Evolutionary conservation across 2,888 invertebrate species (phyloP).

Genomic region (Yponomeuta malinellus): DNA sequence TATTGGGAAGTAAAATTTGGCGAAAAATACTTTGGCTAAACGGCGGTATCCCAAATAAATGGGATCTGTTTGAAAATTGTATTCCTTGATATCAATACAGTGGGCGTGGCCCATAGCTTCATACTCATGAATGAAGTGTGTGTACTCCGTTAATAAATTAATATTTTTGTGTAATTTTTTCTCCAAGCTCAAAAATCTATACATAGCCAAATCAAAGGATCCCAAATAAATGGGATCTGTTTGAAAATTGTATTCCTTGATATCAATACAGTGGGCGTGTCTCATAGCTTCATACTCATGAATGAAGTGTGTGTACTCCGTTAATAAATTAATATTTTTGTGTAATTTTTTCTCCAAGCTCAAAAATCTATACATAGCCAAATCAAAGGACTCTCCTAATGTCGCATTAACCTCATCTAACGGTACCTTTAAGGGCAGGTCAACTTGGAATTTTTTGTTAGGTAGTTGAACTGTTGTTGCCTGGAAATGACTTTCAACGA

Average conservation of each 20-base stretch:
- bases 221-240: slow-evolving; percentile 7
- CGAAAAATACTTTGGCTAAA: no score
- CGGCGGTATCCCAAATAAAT: background rate
- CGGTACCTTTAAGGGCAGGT: background rate
- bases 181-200: slow-evolving; percentile 11
- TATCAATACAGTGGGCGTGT: background rate
- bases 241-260: background rate
- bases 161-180: slow-evolving; percentile 8
- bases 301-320: slow-evolving; percentile 11
- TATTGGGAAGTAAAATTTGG: no score
- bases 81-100: background rate
- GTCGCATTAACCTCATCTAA: background rate
- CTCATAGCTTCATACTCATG: slow-evolving; percentile 9
- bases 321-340: slow-evolving; percentile 9
- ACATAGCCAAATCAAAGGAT: background rate
- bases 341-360: slow-evolving; percentile 11
- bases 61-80: slow-evolving; percentile 4
- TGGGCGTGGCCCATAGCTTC: slow-evolving; percentile 6
- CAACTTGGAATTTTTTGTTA: slow-evolving; percentile 2
- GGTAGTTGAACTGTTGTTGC: background rate
- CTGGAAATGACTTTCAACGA: background rate
- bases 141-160: slow-evolving; percentile 11
- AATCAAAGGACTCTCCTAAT: slow-evolving; percentile 6
- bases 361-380: slow-evolving; percentile 7
- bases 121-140: slow-evolving; percentile 12